Conservation (phyloP, 37 sponge, comb jelly and placozoan genomes). For the Chondrosia reniformis region DNA sequence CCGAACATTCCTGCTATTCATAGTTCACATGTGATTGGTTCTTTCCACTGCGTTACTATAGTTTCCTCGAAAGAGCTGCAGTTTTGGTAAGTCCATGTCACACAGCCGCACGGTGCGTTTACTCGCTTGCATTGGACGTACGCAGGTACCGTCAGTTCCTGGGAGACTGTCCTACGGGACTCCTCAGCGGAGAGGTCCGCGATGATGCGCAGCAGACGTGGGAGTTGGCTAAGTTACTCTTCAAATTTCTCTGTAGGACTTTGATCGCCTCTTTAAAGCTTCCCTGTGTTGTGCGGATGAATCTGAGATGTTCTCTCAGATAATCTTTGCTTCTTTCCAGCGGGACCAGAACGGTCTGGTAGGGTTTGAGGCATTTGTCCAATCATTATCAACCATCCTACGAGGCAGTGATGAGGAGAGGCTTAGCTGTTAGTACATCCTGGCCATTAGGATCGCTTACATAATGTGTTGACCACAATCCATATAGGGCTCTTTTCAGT, state of each 20-base stretch:
- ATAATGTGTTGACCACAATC: neutral
- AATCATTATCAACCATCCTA: conserved; percentile 54
- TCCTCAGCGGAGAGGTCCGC: conserved; percentile 49
- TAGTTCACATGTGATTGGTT: neutral
- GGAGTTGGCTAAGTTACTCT: too few species aligned
- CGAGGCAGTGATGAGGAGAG: conserved; percentile 80
- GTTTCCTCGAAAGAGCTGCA: conserved; percentile 64
- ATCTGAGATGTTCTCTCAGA: too few species aligned
- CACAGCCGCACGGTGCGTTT: neutral
- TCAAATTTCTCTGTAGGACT: too few species aligned
- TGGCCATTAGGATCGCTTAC: neutral
- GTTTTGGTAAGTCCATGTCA: conserved; percentile 34
- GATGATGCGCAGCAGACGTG: too few species aligned
- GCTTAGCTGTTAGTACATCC: conserved; percentile 44
- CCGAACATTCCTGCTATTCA: neutral
- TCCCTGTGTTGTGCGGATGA: too few species aligned
- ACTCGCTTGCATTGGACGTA: neutral
- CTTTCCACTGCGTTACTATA: neutral
- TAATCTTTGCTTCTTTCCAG: conserved; percentile 52
- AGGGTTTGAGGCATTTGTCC: conserved; percentile 70
- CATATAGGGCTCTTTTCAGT: neutral
- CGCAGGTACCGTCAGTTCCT: conserved; percentile 72
- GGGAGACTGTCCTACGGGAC: conserved; percentile 77
- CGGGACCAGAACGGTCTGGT: conserved; percentile 51
- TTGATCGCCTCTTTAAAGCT: too few species aligned